Evolutionary conservation across 2,113 vertebrate species (phyloP), one percentile per base, ranked within the genome.

Genomic region (Mesembrinibis cayennensis): DNA sequence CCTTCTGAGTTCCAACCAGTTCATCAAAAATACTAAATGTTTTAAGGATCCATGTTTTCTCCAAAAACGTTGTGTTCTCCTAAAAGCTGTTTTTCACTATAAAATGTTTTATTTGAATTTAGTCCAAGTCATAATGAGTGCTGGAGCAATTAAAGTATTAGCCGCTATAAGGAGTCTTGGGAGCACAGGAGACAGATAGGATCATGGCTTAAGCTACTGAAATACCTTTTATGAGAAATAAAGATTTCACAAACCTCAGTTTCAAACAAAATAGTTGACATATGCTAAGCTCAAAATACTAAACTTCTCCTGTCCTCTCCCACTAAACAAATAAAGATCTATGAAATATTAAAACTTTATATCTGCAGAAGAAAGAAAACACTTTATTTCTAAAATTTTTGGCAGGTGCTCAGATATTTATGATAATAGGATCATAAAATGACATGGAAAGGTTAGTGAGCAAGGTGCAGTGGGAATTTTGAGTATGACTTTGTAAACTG

Each of bases 121-220:
- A 53, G 53, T 93, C 89, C 91, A 95, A 91, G 73, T 92, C 73
- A 67, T 95, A 92, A 92, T 87, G 70, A 94, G 22, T 84, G 16
- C 66, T 76, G 95, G 87, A 95, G 70, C 89, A 95, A 96, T 95
- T 96, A 95, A 95, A 91, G 89, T 84, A 87, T 95, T 81, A 89
- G 83, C 44, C 66, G 65, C 49, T 95, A 14, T 84, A 87, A 84
- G 86, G 77, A 92, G 91, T 76, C 91, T 89, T 71, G 69, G 83
- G 91, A 89, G 65, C 78, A 69, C 58, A 87, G 95, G 93, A 97
- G 95, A 94, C 81, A 91, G 82, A 74, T 78, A 91, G 94, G 83
- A 94, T 97, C 94, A 89, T 78, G 52, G 78, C 74, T 95, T 93
- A 96, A 97, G 94, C 95, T 95, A 50, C 71, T 65, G 83, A 95